Evolutionary conservation across 2,797 vertebrate genomes (phyloP).

Genomic region (Crypturellus tataupa): DNA sequence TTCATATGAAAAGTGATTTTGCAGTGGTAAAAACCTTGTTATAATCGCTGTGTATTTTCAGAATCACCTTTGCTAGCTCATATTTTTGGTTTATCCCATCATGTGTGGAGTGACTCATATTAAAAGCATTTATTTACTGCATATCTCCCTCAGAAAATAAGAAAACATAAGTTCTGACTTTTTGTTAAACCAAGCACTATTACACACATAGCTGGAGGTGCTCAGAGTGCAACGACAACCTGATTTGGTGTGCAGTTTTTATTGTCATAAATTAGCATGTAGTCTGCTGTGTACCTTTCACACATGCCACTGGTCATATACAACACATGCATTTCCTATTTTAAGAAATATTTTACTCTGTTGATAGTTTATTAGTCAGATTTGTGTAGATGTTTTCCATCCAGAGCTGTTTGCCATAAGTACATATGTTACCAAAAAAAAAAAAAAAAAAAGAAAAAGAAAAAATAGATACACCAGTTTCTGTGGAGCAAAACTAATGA

Average conservation of each 20-base stretch:
- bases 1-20: not conserved
- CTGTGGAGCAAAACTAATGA: not conserved
- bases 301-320: not conserved
- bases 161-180: not conserved
- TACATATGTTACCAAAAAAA: no score
- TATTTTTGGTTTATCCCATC: not conserved
- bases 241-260: not conserved
- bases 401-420: not conserved
- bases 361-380: not conserved
- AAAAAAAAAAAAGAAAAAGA: no score
- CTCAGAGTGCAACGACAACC: not conserved
- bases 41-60: not conserved
- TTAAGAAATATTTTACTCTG: not conserved
- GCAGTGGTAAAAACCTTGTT: not conserved
- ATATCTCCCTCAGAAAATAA: not conserved
- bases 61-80: not conserved
- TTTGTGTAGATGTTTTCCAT: not conserved
- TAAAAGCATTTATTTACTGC: not conserved
- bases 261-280: no score
- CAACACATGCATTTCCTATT: not conserved
- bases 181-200: not conserved
- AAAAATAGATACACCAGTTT: not conserved
- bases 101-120: not conserved
- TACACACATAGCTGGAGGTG: not conserved
- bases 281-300: not conserved